Evolutionary conservation across 2,797 vertebrate species (phyloP).

Genomic region (Tachyglossus aculeatus): DNA sequence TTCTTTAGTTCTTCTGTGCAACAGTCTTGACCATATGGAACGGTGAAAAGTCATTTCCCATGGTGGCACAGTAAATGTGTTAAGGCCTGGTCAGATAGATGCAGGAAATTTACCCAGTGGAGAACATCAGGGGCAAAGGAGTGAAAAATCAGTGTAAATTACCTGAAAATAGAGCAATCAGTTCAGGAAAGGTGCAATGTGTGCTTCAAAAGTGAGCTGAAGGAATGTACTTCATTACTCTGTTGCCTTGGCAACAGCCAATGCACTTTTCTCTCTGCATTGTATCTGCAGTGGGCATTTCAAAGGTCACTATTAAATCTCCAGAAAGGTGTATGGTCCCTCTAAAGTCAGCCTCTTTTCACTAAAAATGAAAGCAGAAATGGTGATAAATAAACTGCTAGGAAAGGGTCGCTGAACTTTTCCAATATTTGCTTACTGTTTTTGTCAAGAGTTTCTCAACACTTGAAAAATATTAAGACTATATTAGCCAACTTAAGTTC

Average conservation of each 20-base stretch:
- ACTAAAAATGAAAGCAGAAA: not conserved
- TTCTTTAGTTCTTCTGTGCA: not conserved
- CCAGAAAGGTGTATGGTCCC: not conserved
- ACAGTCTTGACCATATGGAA: not conserved
- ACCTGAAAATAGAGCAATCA: not conserved
- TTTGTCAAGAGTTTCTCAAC: not conserved
- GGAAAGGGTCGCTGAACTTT: not conserved
- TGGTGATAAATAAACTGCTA: not conserved
- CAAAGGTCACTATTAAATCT: not conserved
- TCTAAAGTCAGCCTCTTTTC: not conserved
- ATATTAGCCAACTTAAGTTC: no score
- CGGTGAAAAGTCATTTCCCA: not conserved
- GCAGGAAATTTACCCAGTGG: not conserved
- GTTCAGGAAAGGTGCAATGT: not conserved
- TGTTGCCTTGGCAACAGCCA: not conserved
- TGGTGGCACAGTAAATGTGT: not conserved
- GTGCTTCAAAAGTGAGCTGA: conserved; percentile 6
- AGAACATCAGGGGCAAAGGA: not conserved
- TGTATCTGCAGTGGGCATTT: not conserved
- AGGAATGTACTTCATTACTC: not conserved
- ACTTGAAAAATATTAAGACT: not conserved
- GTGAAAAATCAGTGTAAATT: not conserved
- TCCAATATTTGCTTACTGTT: not conserved
- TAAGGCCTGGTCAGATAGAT: not conserved
- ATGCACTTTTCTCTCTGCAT: not conserved